Percentiles rank a stretch among this genome's conserved stretches.
Conservation (phyloP, 2,888 invertebrate species). For the Lomographa bimaculata region DNA sequence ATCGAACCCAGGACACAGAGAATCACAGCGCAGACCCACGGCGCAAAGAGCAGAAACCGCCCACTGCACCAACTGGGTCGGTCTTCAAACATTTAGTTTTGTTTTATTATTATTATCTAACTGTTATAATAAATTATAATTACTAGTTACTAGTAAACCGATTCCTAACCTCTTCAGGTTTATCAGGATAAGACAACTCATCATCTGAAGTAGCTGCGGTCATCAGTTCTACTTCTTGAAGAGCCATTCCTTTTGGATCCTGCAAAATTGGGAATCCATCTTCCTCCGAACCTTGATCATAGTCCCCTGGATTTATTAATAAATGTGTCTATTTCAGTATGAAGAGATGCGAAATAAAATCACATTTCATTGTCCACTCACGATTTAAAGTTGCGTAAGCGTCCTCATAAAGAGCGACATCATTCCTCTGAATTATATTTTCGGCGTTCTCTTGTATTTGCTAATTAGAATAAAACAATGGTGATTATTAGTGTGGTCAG, state of each 20-base stretch:
- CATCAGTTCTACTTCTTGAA: slow-evolving; percentile 67
- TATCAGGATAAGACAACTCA: slow-evolving; percentile 28
- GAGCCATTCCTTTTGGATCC: slow-evolving; percentile 60
- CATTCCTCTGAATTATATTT: slow-evolving; percentile 33
- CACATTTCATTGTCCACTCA: slow-evolving; percentile 40
- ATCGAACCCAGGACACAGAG: too few relatives aligned
- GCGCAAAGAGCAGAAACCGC: too few relatives aligned
- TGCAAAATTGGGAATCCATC: slow-evolving; percentile 56
- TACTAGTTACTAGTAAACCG: too few relatives aligned
- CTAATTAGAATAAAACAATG: slow-evolving; percentile 9
- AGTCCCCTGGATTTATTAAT: slow-evolving; percentile 54
- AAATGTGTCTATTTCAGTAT: slow-evolving; percentile 2
- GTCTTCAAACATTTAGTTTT: too few relatives aligned
- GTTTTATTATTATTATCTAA: too few relatives aligned
- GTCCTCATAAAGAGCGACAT: slow-evolving; percentile 51
- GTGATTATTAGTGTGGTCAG: too few relatives aligned
- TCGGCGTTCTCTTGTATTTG: slow-evolving; percentile 4
- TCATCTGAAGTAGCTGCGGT: slow-evolving; percentile 50
- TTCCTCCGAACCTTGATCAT: slow-evolving; percentile 68
- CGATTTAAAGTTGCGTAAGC: slow-evolving; percentile 65
- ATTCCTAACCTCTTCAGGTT: too few relatives aligned
- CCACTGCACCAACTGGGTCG: too few relatives aligned
- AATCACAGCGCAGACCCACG: too few relatives aligned
- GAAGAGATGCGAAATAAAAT: background rate
- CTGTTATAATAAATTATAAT: too few relatives aligned